phyloP scores from a whole-genome alignment of 2,113 vertebrate species.

The Cephalopholis sonnerati region DNA sequence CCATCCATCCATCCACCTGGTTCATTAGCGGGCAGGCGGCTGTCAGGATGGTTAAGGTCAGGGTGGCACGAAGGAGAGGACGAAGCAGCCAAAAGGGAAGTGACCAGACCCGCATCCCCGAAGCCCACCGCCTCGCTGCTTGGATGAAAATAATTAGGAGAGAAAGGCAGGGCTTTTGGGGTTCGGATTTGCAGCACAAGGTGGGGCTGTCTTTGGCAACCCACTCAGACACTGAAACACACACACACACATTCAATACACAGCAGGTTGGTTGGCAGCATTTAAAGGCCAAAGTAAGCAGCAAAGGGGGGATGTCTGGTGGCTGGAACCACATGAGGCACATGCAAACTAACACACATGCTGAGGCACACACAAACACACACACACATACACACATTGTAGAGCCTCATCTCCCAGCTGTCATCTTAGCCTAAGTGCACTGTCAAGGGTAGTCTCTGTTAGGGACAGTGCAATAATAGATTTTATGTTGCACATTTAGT shows the following conservation, averaged over 20 bases:
- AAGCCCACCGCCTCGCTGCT: slow-evolving; percentile 42
- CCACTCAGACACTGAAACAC: slow-evolving; percentile 13
- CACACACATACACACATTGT: slow-evolving; percentile 14
- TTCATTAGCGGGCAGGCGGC: slow-evolving; percentile 40
- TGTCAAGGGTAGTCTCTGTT: slow-evolving; percentile 36
- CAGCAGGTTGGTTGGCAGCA: slow-evolving; percentile 71
- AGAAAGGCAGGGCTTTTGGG: slow-evolving; percentile 59
- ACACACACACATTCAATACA: slow-evolving; percentile 39
- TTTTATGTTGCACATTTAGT: background rate
- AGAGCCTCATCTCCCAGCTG: slow-evolving; percentile 61
- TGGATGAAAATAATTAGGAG: slow-evolving; percentile 67
- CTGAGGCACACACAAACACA: slow-evolving; percentile 24
- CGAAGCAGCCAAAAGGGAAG: slow-evolving; percentile 44
- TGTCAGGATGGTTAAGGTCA: slow-evolving; percentile 51
- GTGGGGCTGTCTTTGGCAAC: slow-evolving; percentile 65
- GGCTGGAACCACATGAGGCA: slow-evolving; percentile 57
- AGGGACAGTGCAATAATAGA: slow-evolving; percentile 3
- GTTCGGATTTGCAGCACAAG: slow-evolving; percentile 57
- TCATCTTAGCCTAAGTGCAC: slow-evolving; percentile 40
- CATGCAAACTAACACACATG: slow-evolving; percentile 49
- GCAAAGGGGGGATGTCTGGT: slow-evolving; percentile 43
- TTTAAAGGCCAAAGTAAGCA: slow-evolving; percentile 71
- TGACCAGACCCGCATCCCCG: slow-evolving; percentile 56
- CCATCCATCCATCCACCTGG: slow-evolving; percentile 28
- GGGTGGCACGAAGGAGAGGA: slow-evolving; percentile 1